Percentiles rank a stretch among this genome's conserved stretches.
Evolutionary conservation across 2,113 vertebrate species (phyloP).

Genomic region (Phyllostomus hastatus): DNA sequence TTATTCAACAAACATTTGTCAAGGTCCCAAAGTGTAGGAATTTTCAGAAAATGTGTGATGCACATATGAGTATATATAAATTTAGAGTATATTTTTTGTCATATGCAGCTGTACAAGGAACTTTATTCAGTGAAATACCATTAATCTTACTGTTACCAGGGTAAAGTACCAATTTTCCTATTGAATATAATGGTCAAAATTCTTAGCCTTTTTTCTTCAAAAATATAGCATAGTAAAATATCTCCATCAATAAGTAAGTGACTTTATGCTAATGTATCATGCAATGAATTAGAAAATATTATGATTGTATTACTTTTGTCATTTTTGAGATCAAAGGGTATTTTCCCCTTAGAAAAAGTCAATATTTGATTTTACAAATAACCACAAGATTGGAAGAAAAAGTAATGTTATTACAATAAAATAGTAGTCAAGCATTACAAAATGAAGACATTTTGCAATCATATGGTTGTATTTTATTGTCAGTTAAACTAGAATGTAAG

Average conservation of each 20-base stretch:
- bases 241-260: background rate
- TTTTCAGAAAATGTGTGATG: background rate
- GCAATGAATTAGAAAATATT: conserved; percentile 2
- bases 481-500: conserved; percentile 4
- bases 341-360: background rate
- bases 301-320: background rate
- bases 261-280: background rate
- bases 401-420: background rate
- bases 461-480: background rate
- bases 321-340: background rate
- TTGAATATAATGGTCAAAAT: background rate
- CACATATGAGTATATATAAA: background rate
- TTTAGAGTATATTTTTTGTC: background rate
- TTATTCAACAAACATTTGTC: background rate
- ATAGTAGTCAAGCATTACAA: background rate
- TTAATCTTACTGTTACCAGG: background rate
- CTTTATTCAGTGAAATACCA: background rate
- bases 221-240: background rate
- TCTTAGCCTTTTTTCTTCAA: background rate
- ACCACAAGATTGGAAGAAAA: background rate
- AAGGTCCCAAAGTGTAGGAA: background rate
- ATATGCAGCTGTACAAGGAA: background rate
- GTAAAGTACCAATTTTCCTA: background rate
- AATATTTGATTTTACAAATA: conserved; percentile 26
- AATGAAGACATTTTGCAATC: conserved; percentile 18